Evolutionary conservation across 1,140 invertebrate species (phyloP).

Genomic region (Trypoxylus dichotomus): DNA sequence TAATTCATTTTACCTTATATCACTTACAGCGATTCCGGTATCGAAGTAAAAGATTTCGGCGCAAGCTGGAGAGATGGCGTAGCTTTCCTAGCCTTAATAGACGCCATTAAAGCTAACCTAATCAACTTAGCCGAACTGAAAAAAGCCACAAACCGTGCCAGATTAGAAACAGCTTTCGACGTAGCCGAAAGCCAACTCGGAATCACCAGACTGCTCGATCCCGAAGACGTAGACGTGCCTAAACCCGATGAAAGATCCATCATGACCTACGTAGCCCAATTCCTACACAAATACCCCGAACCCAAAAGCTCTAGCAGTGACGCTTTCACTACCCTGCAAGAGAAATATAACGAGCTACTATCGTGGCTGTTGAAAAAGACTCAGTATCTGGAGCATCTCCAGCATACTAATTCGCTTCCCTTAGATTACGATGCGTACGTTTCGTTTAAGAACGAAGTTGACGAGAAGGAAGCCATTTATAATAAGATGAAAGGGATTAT

Average conservation of each 20-base stretch:
- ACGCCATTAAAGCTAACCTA: constrained; percentile 91
- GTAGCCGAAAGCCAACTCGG: constrained; percentile 91
- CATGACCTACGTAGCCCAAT: constrained; percentile 99
- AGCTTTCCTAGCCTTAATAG: constrained; percentile 94
- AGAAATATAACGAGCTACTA: constrained; percentile 77
- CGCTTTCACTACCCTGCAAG: constrained; percentile 73
- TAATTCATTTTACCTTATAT: no score
- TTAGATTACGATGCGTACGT: constrained; percentile 71
- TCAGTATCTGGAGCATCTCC: constrained; percentile 67
- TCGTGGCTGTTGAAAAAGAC: constrained; percentile 80
- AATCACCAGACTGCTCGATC: constrained; percentile 89
- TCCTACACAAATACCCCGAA: constrained; percentile 93
- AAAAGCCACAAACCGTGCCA: constrained; percentile 74
- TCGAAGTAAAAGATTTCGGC: constrained; percentile 93
- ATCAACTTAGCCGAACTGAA: constrained; percentile 83
- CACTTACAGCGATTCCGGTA: constrained; percentile 73
- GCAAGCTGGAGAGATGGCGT: constrained; percentile 96
- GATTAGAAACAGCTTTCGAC: constrained; percentile 91
- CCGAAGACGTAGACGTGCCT: constrained; percentile 96
- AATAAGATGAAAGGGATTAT: constrained; percentile 74
- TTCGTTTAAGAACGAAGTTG: constrained; percentile 69
- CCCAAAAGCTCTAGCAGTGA: constrained; percentile 69
- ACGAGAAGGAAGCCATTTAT: constrained; percentile 68
- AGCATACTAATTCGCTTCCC: constrained; percentile 67
- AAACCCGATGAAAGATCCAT: constrained; percentile 98